These are phyloP conservation scores for Pristionchus arcanus DNA, from an alignment of 2,888 invertebrate species.

Conservation along the genomic window DNA sequence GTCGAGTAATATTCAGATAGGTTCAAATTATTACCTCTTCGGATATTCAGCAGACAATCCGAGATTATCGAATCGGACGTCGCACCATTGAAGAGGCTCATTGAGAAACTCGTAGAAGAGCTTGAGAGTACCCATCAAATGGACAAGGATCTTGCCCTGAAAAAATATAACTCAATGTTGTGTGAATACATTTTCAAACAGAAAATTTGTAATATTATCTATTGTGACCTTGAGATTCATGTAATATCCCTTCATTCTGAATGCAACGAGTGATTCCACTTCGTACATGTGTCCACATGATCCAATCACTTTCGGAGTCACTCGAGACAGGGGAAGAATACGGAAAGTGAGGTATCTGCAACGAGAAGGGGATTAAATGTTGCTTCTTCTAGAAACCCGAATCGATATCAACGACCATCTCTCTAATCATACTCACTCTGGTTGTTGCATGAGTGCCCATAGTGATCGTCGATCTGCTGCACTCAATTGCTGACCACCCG, in stretches of 20 bases:
- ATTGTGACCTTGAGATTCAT: constrained; percentile 73
- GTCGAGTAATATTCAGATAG: not conserved
- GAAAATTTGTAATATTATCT: not conserved
- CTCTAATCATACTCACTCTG: constrained; percentile 64
- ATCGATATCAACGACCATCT: not conserved
- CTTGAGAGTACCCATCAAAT: constrained; percentile 80
- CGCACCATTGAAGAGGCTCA: constrained; percentile 81
- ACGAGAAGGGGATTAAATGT: not conserved
- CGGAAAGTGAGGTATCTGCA: constrained; percentile 71
- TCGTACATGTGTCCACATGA: constrained; percentile 81
- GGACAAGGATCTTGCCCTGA: constrained; percentile 79
- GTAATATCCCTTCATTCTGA: constrained; percentile 79
- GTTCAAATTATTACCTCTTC: constrained; percentile 65
- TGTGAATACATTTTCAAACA: not conserved
- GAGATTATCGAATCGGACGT: constrained; percentile 80
- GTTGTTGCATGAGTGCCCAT: constrained; percentile 77
- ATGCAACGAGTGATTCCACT: constrained; percentile 79
- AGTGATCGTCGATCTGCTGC: constrained; percentile 73
- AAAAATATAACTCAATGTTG: not conserved
- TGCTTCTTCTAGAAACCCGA: not conserved
- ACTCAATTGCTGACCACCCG: constrained; percentile 65
- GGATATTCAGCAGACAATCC: constrained; percentile 78
- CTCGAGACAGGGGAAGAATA: constrained; percentile 74
- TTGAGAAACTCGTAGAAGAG: constrained; percentile 79
- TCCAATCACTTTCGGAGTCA: constrained; percentile 79